Evolutionary conservation across 2,888 invertebrate genomes (phyloP).

Genomic region (Cabera pusaria): DNA sequence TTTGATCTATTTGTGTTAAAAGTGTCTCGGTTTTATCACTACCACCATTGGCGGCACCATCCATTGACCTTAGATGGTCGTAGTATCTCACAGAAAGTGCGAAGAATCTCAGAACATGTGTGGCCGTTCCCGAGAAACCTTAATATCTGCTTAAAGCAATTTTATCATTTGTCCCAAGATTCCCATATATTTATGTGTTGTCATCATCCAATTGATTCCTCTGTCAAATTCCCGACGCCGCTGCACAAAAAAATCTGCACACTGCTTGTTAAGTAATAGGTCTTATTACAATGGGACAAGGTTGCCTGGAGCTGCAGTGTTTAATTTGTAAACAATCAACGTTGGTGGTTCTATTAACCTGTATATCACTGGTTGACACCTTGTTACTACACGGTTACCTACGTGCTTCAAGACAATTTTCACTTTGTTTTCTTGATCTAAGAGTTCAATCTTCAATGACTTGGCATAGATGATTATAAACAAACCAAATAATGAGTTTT

Average conservation of each 20-base stretch:
- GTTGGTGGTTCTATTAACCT: constrained; percentile 65
- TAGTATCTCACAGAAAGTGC: constrained; percentile 7
- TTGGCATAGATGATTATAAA: too few relatives aligned
- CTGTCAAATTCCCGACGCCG: constrained; percentile 38
- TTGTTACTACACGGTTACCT: constrained; percentile 36
- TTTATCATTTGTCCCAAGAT: constrained; percentile 36
- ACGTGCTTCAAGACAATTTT: constrained; percentile 16
- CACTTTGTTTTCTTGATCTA: background rate
- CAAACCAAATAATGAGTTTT: constrained; percentile 14
- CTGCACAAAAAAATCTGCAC: constrained; percentile 17
- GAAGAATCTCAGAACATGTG: constrained; percentile 34
- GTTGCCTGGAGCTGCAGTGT: constrained; percentile 15
- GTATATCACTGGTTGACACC: constrained; percentile 68
- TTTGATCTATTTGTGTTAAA: too few relatives aligned
- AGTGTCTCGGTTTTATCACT: too few relatives aligned
- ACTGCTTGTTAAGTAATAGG: constrained; percentile 18
- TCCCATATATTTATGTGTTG: constrained; percentile 49
- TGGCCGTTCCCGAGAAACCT: constrained; percentile 38
- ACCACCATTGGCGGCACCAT: too few relatives aligned
- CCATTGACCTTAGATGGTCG: constrained; percentile 6
- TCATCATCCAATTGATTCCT: constrained; percentile 55
- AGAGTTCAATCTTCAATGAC: constrained; percentile 12
- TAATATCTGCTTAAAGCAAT: constrained; percentile 36
- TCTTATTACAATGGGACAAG: constrained; percentile 33
- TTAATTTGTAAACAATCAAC: constrained; percentile 40